Evolutionary conservation across 1,140 invertebrate species (phyloP).

Genomic region (Aphelenchoides avenae): DNA sequence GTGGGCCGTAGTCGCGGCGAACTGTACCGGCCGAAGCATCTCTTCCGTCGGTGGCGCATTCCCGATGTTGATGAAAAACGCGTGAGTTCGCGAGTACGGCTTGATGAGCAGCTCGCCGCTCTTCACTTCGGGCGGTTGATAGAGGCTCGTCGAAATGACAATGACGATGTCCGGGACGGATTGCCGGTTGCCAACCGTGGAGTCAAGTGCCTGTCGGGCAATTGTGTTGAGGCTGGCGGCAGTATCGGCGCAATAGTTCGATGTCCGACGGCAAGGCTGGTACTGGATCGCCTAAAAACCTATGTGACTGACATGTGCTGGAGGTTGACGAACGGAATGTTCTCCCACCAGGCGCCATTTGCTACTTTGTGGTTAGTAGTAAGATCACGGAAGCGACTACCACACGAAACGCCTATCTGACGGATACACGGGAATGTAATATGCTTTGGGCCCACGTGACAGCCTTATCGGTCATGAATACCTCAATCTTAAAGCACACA

Average conservation of each 20-base stretch:
- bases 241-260: neutral
- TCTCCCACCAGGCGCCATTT: no score
- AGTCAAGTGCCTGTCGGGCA: neutral
- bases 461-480: no score
- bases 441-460: no score
- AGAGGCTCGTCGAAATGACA: conserved; percentile 28
- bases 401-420: no score
- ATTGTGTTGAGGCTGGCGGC: conserved; percentile 13
- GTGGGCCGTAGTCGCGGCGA: conserved; percentile 23
- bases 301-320: no score
- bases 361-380: no score
- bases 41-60: conserved; percentile 12
- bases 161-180: conserved; percentile 14
- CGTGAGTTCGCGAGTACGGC: conserved; percentile 21
- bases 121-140: conserved; percentile 26
- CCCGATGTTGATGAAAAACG: conserved; percentile 23
- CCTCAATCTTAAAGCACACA: no score
- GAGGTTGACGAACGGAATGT: no score
- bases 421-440: no score
- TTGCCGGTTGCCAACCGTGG: conserved; percentile 17
- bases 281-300: conserved; percentile 16
- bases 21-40: conserved; percentile 1
- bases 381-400: no score
- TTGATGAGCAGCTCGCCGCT: conserved; percentile 17
- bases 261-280: conserved; percentile 6